Percentiles rank a stretch among this genome's conserved stretches.
These are phyloP conservation scores for Rhynchotus rufescens DNA, from an alignment of 2,797 vertebrate genomes.

Conservation along the genomic window DNA sequence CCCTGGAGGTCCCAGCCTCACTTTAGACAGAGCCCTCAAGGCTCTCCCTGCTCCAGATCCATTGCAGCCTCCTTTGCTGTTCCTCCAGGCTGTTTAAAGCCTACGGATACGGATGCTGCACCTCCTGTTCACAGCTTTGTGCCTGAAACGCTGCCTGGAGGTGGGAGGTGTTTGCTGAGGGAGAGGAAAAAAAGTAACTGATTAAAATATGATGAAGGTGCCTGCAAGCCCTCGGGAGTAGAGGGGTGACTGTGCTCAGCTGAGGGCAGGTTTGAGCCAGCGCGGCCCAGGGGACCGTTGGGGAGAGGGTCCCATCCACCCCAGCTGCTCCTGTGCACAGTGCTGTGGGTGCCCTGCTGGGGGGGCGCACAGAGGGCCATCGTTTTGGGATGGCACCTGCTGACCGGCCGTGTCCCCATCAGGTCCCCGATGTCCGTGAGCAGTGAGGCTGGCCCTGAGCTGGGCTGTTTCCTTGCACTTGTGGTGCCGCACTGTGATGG, in stretches of 20 bases:
- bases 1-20: background rate
- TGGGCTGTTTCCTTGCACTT: background rate
- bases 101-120: background rate
- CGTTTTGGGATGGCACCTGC: background rate
- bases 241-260: background rate
- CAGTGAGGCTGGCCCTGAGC: background rate
- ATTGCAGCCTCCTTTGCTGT: background rate
- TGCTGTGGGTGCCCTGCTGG: no score
- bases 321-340: no score
- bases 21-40: background rate
- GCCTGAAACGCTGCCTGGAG: background rate
- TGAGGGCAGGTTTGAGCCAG: background rate
- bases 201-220: background rate
- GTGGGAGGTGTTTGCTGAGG: background rate
- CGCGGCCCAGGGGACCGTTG: rapidly evolving
- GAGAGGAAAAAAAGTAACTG: no score
- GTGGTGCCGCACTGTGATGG: background rate
- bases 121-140: background rate
- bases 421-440: background rate
- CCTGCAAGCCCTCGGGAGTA: background rate
- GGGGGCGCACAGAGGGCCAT: background rate
- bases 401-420: background rate
- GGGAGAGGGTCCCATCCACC: background rate
- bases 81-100: background rate
- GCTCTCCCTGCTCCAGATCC: background rate